Conservation (phyloP, 2,888 invertebrate genomes). For the Tipula confusa region DNA sequence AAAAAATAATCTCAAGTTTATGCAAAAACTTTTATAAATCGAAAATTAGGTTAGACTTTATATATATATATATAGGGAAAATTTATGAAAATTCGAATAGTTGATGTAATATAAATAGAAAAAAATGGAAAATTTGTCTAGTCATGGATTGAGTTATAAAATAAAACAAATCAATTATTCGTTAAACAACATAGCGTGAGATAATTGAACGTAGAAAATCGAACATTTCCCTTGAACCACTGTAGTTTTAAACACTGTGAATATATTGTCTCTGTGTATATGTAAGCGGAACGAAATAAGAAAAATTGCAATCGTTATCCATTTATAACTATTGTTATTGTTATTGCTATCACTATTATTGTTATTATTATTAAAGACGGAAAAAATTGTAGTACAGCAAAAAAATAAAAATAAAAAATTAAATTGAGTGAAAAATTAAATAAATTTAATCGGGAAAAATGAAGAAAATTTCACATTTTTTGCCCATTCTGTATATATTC, state of each 20-base stretch:
- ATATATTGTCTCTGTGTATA: neutral
- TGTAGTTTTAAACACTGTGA: too few relatives aligned
- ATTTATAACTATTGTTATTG: neutral
- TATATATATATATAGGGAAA: neutral
- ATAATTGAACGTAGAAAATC: neutral
- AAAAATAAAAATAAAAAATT: neutral
- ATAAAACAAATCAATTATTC: neutral
- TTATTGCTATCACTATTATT: neutral
- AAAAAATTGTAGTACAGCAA: neutral
- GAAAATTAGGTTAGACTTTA: neutral
- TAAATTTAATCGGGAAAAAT: neutral
- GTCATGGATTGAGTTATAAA: neutral
- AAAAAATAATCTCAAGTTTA: neutral
- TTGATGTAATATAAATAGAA: neutral
- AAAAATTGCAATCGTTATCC: neutral
- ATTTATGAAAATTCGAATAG: neutral
- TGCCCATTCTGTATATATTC: too few relatives aligned
- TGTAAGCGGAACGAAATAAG: neutral
- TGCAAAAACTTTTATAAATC: neutral
- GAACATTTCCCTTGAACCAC: neutral
- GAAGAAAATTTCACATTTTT: neutral
- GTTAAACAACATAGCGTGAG: neutral
- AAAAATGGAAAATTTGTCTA: neutral
- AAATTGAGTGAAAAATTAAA: constrained; percentile 12
- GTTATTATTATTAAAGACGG: neutral